A percentile compares a stretch with the other conserved stretches of the same genome.
phyloP scores from a whole-genome alignment of 2,113 vertebrate genomes.

The Cololabis saira region DNA sequence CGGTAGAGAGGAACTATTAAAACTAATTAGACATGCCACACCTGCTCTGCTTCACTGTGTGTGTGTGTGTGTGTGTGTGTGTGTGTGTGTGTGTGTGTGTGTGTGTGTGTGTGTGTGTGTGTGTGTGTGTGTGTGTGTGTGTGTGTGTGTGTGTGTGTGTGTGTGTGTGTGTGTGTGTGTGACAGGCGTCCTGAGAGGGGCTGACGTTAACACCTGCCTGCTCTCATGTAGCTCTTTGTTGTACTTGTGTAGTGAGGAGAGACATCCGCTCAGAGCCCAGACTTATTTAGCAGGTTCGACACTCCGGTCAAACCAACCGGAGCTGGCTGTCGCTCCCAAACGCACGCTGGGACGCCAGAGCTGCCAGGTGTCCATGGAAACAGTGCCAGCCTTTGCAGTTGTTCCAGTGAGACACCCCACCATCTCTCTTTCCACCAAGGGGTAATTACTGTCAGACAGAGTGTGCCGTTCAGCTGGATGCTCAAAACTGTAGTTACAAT shows the following conservation, averaged over 20 bases:
- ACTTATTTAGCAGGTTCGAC: conserved; percentile 28
- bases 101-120: conserved; percentile 4
- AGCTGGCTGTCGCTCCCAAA: conserved; percentile 62
- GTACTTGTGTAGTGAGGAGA: conserved; percentile 5
- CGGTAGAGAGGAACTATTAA: conserved; percentile 57
- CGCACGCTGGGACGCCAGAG: conserved; percentile 60
- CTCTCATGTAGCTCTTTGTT: conserved; percentile 28
- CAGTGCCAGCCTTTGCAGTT: conserved; percentile 62
- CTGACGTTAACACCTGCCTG: conserved; percentile 53
- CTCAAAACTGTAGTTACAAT: conserved; percentile 9
- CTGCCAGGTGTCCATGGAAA: conserved; percentile 75
- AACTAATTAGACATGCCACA: conserved; percentile 77
- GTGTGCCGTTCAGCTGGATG: neutral
- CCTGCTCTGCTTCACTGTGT: conserved; percentile 50
- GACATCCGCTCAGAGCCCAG: conserved; percentile 6
- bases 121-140: conserved; percentile 8
- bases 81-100: conserved; percentile 6
- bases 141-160: conserved; percentile 9
- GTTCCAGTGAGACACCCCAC: conserved; percentile 65
- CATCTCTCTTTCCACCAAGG: conserved; percentile 32
- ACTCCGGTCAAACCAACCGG: conserved; percentile 42
- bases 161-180: conserved; percentile 19
- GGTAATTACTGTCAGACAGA: conserved; percentile 69
- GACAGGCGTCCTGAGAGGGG: conserved; percentile 33
- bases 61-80: conserved; percentile 19